These are phyloP conservation scores for Campylorhamphus procurvoides DNA, from an alignment of 2,113 vertebrate genomes.

Conservation along the genomic window DNA sequence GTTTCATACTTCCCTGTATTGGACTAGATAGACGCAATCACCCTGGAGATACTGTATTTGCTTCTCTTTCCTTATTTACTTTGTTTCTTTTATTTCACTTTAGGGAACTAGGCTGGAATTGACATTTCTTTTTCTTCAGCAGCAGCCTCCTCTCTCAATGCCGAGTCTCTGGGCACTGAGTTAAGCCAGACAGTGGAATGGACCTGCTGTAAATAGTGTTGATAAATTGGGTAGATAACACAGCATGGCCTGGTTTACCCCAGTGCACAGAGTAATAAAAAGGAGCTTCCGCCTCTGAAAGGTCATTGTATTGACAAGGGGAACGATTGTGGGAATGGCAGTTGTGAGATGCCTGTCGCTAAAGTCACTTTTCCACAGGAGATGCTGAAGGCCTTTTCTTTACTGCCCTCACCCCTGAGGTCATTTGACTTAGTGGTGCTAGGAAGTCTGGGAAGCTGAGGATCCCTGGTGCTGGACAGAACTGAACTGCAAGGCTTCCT, in stretches of 20 bases:
- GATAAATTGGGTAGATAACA: slow-evolving; percentile 77
- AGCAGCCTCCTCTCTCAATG: slow-evolving; percentile 36
- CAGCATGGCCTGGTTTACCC: slow-evolving; percentile 59
- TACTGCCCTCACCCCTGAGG: background rate
- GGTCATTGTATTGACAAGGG: slow-evolving; percentile 65
- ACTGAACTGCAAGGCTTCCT: background rate
- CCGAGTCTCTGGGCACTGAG: slow-evolving; percentile 61
- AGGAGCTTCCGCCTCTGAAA: slow-evolving; percentile 61
- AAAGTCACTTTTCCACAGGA: slow-evolving; percentile 1
- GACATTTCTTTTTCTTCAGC: slow-evolving; percentile 65
- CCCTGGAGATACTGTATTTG: slow-evolving; percentile 57
- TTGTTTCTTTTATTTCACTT: slow-evolving; percentile 70
- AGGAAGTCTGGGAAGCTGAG: background rate
- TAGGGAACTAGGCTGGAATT: slow-evolving; percentile 59
- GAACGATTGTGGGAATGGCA: background rate
- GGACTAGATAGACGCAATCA: slow-evolving; percentile 37
- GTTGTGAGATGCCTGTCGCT: background rate
- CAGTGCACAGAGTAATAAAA: slow-evolving; percentile 66
- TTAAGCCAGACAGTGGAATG: slow-evolving; percentile 69
- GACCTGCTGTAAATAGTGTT: slow-evolving; percentile 68
- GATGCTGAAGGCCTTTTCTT: background rate
- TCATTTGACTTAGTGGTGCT: background rate
- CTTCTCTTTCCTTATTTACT: slow-evolving; percentile 65
- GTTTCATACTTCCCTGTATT: slow-evolving; percentile 26
- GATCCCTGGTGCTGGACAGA: background rate